These are phyloP conservation scores for Cairina moschata DNA, from an alignment of 2,113 vertebrate species.

Conservation along the genomic window DNA sequence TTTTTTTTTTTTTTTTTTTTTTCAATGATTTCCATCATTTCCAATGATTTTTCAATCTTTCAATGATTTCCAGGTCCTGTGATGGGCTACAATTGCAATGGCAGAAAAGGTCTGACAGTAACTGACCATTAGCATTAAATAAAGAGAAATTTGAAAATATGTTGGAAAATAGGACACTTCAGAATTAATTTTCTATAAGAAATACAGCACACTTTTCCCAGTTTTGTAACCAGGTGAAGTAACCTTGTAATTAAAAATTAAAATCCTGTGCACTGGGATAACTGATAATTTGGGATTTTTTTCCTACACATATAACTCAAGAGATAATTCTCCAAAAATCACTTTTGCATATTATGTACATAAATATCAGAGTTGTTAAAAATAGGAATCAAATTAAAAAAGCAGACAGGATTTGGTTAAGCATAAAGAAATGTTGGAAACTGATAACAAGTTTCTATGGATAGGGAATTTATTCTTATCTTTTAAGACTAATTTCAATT, in stretches of 20 bases:
- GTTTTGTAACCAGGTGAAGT: not conserved
- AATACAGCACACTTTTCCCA: fast-evolving
- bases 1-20: not conserved
- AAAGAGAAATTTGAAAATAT: not conserved
- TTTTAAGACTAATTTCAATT: conserved; percentile 36
- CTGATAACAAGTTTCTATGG: not conserved
- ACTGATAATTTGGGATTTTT: not conserved
- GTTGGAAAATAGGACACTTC: fast-evolving
- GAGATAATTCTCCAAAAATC: not conserved
- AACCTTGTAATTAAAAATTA: not conserved
- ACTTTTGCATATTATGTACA: not conserved
- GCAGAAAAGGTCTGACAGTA: fast-evolving
- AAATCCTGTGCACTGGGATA: not conserved
- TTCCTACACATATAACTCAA: not conserved
- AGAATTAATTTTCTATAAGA: not conserved
- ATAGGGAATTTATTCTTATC: not conserved
- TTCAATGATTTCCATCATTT: not conserved
- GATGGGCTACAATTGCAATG: not conserved
- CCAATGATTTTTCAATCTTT: not conserved
- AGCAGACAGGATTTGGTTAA: not conserved
- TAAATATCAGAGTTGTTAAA: not conserved
- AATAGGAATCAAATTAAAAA: not conserved
- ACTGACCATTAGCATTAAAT: not conserved
- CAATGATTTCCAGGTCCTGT: not conserved
- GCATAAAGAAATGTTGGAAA: not conserved